Conservation (phyloP, 1,140 invertebrate species). For the Apocrypta bakeri region DNA sequence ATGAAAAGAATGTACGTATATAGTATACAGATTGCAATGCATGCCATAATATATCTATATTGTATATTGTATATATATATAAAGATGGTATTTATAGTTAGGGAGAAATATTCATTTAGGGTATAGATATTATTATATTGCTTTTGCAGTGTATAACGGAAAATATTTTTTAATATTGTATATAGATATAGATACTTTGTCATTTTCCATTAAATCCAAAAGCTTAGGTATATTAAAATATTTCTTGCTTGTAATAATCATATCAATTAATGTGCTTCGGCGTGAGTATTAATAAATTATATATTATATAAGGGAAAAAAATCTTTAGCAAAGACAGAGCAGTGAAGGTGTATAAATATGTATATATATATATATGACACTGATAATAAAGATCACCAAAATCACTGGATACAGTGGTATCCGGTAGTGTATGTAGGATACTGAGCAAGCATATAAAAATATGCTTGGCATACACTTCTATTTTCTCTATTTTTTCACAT, state of each 20-base stretch:
- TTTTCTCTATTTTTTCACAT: neutral
- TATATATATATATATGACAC: slow-evolving; percentile 30
- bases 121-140: neutral
- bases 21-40: slow-evolving; percentile 30
- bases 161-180: slow-evolving; percentile 2
- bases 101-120: neutral
- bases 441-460: neutral
- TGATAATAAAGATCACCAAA: slow-evolving; percentile 33
- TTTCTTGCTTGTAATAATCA: neutral
- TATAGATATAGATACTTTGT: neutral
- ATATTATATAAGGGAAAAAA: slow-evolving; percentile 36
- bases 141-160: slow-evolving; percentile 9
- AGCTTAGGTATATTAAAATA: slow-evolving; percentile 19
- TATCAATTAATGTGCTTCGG: slow-evolving; percentile 34
- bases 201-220: slow-evolving; percentile 6
- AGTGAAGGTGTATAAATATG: slow-evolving; percentile 40
- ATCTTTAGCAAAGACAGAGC: slow-evolving; percentile 35
- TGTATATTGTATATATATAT: slow-evolving; percentile 25
- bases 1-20: slow-evolving; percentile 19
- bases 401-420: too few species aligned
- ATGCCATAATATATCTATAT: slow-evolving; percentile 49
- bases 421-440: slow-evolving; percentile 4
- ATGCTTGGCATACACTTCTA: neutral
- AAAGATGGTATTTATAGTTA: slow-evolving; percentile 16
- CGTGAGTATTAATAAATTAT: slow-evolving; percentile 15